Evolutionary conservation across 2,888 invertebrate species (phyloP).

Genomic region (Scaptodrosophila latifasciaeformis): DNA sequence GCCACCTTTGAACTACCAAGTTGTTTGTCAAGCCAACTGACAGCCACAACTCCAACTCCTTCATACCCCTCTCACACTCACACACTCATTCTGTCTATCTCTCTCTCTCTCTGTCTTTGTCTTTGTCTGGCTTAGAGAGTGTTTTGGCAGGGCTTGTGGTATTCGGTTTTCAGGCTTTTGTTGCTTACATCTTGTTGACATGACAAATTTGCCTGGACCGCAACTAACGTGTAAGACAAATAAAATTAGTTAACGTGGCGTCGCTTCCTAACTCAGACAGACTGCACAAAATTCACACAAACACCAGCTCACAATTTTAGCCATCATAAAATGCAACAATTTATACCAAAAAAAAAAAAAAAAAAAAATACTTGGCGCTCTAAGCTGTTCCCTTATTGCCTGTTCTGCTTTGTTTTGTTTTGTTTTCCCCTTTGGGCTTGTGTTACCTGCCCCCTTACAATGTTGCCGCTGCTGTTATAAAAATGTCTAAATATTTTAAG

Average conservation of each 20-base stretch:
- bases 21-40: conserved; percentile 56
- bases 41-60: conserved; percentile 20
- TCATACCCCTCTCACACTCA: no score
- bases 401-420: no score
- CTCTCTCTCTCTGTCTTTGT: no score
- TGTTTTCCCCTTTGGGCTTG: no score
- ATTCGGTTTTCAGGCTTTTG: no score
- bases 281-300: background rate
- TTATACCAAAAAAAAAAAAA: background rate
- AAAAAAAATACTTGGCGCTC: background rate
- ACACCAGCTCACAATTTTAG: background rate
- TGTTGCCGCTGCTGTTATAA: conserved; percentile 12
- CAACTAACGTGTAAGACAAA: conserved; percentile 29
- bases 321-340: conserved; percentile 5
- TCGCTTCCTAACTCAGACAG: background rate
- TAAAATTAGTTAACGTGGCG: conserved; percentile 33
- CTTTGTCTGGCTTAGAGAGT: no score
- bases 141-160: no score
- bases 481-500: conserved; percentile 22
- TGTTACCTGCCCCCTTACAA: background rate
- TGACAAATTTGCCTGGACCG: conserved; percentile 46
- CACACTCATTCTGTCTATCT: no score
- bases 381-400: no score
- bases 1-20: conserved; percentile 52
- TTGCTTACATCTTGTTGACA: conserved; percentile 34